Evolutionary conservation across 2,888 invertebrate species (phyloP).

Genomic region (Caenorhabditis wallacei): DNA sequence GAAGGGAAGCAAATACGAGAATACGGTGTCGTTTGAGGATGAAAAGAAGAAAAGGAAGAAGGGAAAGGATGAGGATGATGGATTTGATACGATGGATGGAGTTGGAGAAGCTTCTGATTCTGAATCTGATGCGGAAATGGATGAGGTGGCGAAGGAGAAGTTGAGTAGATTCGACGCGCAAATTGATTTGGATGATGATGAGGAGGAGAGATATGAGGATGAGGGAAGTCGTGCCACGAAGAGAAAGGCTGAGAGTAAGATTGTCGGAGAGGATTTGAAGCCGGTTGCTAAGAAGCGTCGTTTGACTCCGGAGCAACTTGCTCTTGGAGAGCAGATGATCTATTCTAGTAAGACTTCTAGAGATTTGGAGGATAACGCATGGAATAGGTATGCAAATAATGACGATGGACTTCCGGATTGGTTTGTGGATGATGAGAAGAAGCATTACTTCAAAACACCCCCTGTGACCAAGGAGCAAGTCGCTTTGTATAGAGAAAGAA

Average conservation of each 20-base stretch:
- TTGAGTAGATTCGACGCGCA: slow-evolving; percentile 69
- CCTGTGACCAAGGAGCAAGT: slow-evolving; percentile 88
- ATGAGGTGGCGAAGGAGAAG: slow-evolving; percentile 53
- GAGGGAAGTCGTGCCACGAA: slow-evolving; percentile 69
- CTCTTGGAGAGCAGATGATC: slow-evolving; percentile 93
- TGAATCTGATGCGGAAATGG: slow-evolving; percentile 67
- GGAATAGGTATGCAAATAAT: slow-evolving; percentile 89
- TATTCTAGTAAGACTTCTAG: slow-evolving; percentile 93
- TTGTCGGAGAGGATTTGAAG: slow-evolving; percentile 68
- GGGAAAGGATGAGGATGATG: slow-evolving; percentile 83
- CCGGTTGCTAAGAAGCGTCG: slow-evolving; percentile 84
- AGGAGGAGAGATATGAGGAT: slow-evolving; percentile 59
- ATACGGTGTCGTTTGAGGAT: slow-evolving; percentile 74
- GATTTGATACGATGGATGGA: slow-evolving; percentile 67
- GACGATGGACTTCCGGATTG: slow-evolving; percentile 95
- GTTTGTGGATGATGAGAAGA: slow-evolving; percentile 95
- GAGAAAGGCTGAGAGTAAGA: slow-evolving; percentile 69
- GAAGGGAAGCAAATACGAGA: slow-evolving; percentile 54
- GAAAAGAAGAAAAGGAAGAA: slow-evolving; percentile 71
- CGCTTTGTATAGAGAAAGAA: slow-evolving; percentile 90
- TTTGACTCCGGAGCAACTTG: slow-evolving; percentile 92
- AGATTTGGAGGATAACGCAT: slow-evolving; percentile 86
- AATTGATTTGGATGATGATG: slow-evolving; percentile 71
- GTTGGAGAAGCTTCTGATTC: slow-evolving; percentile 48
- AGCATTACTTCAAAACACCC: slow-evolving; percentile 91